phyloP scores from a whole-genome alignment of 2,888 invertebrate genomes.

The Dendrolimus houi region DNA sequence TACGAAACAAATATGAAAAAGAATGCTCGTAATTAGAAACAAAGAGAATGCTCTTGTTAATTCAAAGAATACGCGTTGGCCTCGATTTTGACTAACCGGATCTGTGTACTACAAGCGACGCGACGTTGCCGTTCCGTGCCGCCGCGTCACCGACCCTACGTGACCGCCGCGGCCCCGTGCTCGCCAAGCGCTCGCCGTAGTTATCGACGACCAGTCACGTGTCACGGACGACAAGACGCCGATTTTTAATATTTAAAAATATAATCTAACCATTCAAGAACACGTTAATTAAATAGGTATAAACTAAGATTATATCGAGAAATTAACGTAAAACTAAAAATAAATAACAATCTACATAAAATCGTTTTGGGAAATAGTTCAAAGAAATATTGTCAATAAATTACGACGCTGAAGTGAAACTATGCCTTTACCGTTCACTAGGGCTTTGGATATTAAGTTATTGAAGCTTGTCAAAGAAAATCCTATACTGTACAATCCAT shows the following conservation, averaged over 20 bases:
- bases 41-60: constrained; percentile 1
- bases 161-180: not conserved
- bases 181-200: not conserved
- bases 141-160: constrained; percentile 9
- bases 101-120: constrained; percentile 7
- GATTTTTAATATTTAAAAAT: not conserved
- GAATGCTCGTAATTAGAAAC: too few relatives aligned
- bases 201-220: constrained; percentile 2
- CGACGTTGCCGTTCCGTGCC: constrained; percentile 16
- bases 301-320: too few relatives aligned
- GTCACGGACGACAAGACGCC: constrained; percentile 11
- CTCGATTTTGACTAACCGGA: constrained; percentile 14
- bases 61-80: constrained; percentile 7
- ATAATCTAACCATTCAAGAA: not conserved
- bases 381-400: too few relatives aligned
- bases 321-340: too few relatives aligned
- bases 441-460: constrained; percentile 42
- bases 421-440: constrained; percentile 56
- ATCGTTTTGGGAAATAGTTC: too few relatives aligned
- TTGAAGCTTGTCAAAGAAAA: constrained; percentile 48
- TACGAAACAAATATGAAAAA: too few relatives aligned
- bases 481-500: constrained; percentile 43
- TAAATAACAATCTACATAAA: too few relatives aligned
- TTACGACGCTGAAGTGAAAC: too few relatives aligned
- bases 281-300: too few relatives aligned